Base-by-base conservation (phyloP, 2,113 vertebrate species). In the Megaceryle torquata region DNA sequence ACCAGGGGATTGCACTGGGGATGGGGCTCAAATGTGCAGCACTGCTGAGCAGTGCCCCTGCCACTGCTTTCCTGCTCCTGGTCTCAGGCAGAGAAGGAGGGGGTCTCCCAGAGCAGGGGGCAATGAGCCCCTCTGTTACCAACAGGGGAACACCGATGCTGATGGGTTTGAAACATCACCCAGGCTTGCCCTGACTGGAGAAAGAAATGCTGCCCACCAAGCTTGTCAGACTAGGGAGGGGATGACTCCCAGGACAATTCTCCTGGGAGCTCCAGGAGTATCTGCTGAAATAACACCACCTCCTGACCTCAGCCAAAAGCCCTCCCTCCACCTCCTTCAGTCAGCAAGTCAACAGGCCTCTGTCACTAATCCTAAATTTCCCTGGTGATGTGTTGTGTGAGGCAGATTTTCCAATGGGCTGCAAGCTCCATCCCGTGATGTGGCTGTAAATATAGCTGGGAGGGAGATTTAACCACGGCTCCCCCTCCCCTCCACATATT, bases 91-190 rank as follows among this genome's bases (percentile, higher is more conserved):
- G 75, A 3, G 3, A 51, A 60, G 44, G 15, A 43, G 8, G 44
- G 50, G 33, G 12, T 91, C 35, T 83, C 9, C 53, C 1, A 0
- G n/a, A 7, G 0, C 0, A 0, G 21, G 56, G 22, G 5, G 10
- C 57, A 71, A 19, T 28, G 10, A 76, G 4, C 14, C 18, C 43
- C 15, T 44, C 57, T 28, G 46, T 13, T 20, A 65, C 26, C 0
- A 2, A 29, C 5, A 1, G 6, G 8, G 53, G 13, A 28, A 16
- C 44, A 17, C 57, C 2, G 70, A 19, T 35, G 60, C 29, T 15
- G 11, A 14, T 13, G 33, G 33, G 25, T 72, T 69, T 76, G 67
- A 35, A 64, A 46, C 1, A 5, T 41, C 6, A 4, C 8, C 2
- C 43, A 37, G 29, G 24, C 43, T 60, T 72, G 33, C 43, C 17